Base-by-base conservation (phyloP, 2,797 vertebrate genomes). In the Phrynocephalus forsythii region DNA sequence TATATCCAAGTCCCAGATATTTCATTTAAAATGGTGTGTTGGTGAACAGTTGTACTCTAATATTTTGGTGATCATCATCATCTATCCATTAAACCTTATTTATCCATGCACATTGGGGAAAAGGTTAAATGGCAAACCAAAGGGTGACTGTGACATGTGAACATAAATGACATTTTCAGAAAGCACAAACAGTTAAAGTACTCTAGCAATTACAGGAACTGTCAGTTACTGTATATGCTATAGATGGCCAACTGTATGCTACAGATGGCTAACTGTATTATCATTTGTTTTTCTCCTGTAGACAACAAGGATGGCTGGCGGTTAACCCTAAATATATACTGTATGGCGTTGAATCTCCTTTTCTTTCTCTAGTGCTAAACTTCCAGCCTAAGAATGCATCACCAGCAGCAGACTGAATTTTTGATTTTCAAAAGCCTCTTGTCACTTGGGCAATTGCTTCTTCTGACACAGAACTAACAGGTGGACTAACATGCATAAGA, bases 21-120 rank as follows among this genome's bases (percentile, higher is more conserved):
- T 93, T 87, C 88, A 93, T 95, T 63, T 95, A 95, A 94, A 92
- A 0, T 56, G 44, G 85, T 87, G 86, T 90, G 94, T 88, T 1
- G 52, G 52, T 13, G 18, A 83, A 30, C 88, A 90, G 87, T 84
- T 92, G 91, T 94, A 86, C 88, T 88, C 86, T 88, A 68, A 72
- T 87, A 28, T 82, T 63, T 0, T 1, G 38, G 66, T 79, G 80
- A 91, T 88, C 18, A 60, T 63, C 52, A 92, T 79, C 88, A 91
- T 85, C 10, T 72, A 79, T 44, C n/a, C 63, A 80, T 92, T 92
- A 94, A 91, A 85, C 68, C 66, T 84, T 88, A 82, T 83, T 0
- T 33, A 89, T 88, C 67, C 2, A 0, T 22, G 33, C 85, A 60
- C 9, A 68, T 67, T 81, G n/a, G 0, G 90, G 30, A 50, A 86